A percentile compares a stretch with the other conserved stretches of the same genome.
phyloP scores from a whole-genome alignment of 2,113 vertebrate genomes.

The Spermophilus dauricus region DNA sequence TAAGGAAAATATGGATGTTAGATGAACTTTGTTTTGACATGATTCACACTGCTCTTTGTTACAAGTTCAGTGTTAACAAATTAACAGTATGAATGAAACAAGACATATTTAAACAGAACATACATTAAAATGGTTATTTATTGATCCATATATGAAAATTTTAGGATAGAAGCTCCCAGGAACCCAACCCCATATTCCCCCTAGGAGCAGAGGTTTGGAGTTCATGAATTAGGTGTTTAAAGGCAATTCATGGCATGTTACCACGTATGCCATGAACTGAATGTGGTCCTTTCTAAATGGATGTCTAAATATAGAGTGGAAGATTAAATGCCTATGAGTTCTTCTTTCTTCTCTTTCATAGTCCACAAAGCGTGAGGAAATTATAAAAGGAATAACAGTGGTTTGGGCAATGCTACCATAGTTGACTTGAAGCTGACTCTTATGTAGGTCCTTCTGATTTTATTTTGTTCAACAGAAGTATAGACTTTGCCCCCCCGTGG shows the following conservation, averaged over 20 bases:
- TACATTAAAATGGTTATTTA: not conserved
- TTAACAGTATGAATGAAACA: not conserved
- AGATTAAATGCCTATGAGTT: not conserved
- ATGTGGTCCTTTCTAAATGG: not conserved
- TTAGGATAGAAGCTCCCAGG: not conserved
- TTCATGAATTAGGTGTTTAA: not conserved
- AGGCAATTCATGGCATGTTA: not conserved
- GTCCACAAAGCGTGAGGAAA: not conserved
- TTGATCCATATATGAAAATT: not conserved
- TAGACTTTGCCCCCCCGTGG: not conserved
- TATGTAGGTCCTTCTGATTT: not conserved
- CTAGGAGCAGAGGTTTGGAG: not conserved
- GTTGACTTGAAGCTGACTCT: not conserved
- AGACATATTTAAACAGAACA: slow-evolving; percentile 7
- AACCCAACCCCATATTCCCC: not conserved
- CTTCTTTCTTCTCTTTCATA: not conserved
- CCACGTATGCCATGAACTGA: not conserved
- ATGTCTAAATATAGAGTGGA: not conserved
- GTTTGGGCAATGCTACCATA: not conserved
- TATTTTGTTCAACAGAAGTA: not conserved
- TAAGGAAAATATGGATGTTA: not conserved
- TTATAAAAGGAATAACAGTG: not conserved
- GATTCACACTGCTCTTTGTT: not conserved
- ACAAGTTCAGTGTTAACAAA: not conserved
- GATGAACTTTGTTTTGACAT: not conserved